These are phyloP conservation scores for Apodemia duryi DNA, from an alignment of 2,888 invertebrate species.

Conservation along the genomic window DNA sequence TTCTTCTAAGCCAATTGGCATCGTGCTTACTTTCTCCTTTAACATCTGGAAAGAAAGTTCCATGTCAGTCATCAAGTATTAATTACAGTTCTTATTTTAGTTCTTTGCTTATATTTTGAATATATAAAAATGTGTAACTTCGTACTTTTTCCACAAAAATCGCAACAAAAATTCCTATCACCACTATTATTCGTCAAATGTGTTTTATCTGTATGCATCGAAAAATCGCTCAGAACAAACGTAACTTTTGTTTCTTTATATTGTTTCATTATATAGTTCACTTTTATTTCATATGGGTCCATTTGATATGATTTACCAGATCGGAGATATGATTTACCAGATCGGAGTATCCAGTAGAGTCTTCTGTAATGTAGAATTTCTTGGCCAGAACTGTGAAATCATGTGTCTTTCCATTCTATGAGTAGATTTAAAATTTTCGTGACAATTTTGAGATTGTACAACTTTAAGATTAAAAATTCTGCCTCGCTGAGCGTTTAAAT, in stretches of 20 bases:
- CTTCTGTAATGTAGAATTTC: constrained; percentile 53
- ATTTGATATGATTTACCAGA: constrained; percentile 45
- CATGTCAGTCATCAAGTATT: not conserved
- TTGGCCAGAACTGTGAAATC: constrained; percentile 52
- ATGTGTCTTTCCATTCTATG: constrained; percentile 52
- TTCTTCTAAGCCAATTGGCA: constrained; percentile 62
- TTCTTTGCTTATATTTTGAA: constrained; percentile 30
- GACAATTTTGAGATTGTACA: constrained; percentile 48
- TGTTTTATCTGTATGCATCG: constrained; percentile 48
- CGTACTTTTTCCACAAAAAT: constrained; percentile 79
- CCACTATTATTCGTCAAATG: constrained; percentile 73
- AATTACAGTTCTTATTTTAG: constrained; percentile 27
- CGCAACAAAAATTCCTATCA: constrained; percentile 73
- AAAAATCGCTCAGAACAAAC: constrained; percentile 53
- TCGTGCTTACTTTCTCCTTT: constrained; percentile 59
- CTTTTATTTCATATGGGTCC: constrained; percentile 56
- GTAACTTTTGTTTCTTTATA: too few species aligned
- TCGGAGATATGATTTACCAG: constrained; percentile 33
- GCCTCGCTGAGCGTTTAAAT: constrained; percentile 47
- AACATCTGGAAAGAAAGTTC: constrained; percentile 49
- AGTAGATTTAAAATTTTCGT: constrained; percentile 46
- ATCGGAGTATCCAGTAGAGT: constrained; percentile 48
- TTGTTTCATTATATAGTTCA: constrained; percentile 46
- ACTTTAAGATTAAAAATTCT: constrained; percentile 47
- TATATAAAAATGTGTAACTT: constrained; percentile 66